Conservation (phyloP, 2,113 vertebrate genomes). For the Mormyrus lacerda region DNA sequence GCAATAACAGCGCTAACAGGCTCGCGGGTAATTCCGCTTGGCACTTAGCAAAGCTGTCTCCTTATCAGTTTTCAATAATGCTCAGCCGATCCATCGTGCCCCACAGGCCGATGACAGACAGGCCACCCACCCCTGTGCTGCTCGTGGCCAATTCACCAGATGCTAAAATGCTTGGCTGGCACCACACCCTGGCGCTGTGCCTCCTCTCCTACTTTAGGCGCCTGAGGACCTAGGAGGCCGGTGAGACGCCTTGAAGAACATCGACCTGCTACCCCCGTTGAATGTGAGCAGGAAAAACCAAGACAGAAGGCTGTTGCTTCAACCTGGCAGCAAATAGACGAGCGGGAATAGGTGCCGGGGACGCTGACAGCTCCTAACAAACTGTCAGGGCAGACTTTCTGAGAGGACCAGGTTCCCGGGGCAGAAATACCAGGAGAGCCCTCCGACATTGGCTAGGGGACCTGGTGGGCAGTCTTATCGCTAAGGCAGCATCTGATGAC, state of each 20-base stretch:
- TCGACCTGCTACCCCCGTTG: background rate
- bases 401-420: background rate
- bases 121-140: background rate
- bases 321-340: background rate
- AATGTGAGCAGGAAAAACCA: background rate
- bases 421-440: constrained; percentile 6
- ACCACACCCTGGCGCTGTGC: background rate
- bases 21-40: constrained; percentile 4
- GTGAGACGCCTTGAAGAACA: background rate
- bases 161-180: background rate
- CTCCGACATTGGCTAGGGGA: constrained; percentile 2
- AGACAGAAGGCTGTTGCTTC: constrained; percentile 14
- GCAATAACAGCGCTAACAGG: constrained; percentile 6
- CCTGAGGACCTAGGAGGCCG: background rate
- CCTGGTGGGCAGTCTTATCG: background rate
- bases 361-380: constrained; percentile 7
- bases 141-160: constrained; percentile 8
- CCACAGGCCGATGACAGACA: background rate
- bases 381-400: constrained; percentile 9
- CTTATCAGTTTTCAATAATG: constrained; percentile 21
- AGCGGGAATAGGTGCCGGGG: background rate
- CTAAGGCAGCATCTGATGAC: background rate
- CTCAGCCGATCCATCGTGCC: constrained; percentile 8
- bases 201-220: background rate
- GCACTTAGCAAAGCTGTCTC: background rate